Conservation (phyloP, 2,888 invertebrate genomes). For the Hydroisotoma schaefferi region DNA sequence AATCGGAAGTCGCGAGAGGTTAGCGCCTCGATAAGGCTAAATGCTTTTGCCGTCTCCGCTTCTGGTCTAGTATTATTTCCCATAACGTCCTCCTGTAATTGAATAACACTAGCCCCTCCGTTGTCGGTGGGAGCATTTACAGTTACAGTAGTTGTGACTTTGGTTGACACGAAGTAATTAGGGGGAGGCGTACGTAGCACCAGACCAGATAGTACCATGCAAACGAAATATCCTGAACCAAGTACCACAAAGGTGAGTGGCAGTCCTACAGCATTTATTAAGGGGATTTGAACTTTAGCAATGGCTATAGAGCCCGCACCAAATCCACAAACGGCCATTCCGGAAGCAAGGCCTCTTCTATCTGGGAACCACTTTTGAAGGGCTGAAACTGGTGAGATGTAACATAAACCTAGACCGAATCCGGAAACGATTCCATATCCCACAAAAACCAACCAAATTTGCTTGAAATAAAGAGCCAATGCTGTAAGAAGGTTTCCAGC, state of each 20-base stretch:
- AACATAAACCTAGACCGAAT: conserved; percentile 35
- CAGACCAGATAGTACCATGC: conserved; percentile 30
- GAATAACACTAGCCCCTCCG: too few relatives aligned
- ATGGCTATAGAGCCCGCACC: conserved; percentile 44
- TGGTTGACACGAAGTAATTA: conserved; percentile 9
- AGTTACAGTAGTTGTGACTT: not conserved
- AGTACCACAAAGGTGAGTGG: conserved; percentile 41
- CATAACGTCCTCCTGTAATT: too few relatives aligned
- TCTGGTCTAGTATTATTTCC: not conserved
- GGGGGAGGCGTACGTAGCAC: conserved; percentile 43
- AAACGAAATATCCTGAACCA: conserved; percentile 30
- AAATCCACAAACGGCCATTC: conserved; percentile 45
- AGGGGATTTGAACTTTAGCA: conserved; percentile 39
- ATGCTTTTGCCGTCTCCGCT: not conserved
- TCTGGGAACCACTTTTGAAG: conserved; percentile 47
- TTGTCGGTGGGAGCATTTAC: not conserved
- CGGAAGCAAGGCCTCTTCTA: conserved; percentile 39
- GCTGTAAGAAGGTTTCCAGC: conserved; percentile 35
- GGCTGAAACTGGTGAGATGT: conserved; percentile 43
- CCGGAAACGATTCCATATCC: conserved; percentile 38
- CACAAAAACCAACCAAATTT: conserved; percentile 32
- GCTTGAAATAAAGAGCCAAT: conserved; percentile 28
- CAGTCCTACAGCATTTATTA: conserved; percentile 28
- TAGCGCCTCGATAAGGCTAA: conserved; percentile 36
- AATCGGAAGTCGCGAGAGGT: conserved; percentile 38